Conservation (phyloP, 2,888 invertebrate genomes). For the Tyria jacobaeae region DNA sequence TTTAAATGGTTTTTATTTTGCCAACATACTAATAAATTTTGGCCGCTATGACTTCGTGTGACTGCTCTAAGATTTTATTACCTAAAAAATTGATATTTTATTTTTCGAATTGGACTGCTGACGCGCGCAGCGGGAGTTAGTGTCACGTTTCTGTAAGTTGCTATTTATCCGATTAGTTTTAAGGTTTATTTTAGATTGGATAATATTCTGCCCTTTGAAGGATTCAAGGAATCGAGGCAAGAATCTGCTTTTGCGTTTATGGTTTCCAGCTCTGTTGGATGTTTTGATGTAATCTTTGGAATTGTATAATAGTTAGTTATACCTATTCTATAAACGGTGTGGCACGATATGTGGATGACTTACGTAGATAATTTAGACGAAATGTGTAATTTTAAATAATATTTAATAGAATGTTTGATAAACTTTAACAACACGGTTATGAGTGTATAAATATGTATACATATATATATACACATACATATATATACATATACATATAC, state of each 20-base stretch:
- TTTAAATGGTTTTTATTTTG: conserved; percentile 44
- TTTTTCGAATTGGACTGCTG: conserved; percentile 81
- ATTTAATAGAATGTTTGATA: not conserved
- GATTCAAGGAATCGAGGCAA: conserved; percentile 76
- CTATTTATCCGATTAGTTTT: conserved; percentile 48
- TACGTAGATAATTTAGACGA: not conserved
- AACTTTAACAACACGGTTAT: not conserved
- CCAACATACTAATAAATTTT: conserved; percentile 50
- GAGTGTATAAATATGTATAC: too few species aligned
- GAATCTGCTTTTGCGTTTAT: conserved; percentile 61
- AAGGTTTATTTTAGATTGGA: conserved; percentile 55
- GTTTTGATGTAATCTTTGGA: conserved; percentile 71
- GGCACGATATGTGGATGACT: conserved; percentile 18
- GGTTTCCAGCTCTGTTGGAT: conserved; percentile 69
- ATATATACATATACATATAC: too few species aligned
- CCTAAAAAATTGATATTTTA: conserved; percentile 84
- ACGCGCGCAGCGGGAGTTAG: conserved; percentile 81
- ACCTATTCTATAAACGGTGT: conserved; percentile 33
- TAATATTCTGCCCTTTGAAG: conserved; percentile 59
- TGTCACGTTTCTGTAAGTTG: conserved; percentile 43
- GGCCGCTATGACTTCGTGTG: conserved; percentile 74
- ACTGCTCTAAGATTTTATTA: conserved; percentile 85
- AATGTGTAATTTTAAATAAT: not conserved
- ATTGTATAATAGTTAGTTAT: conserved; percentile 53
- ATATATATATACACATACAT: too few species aligned